Percentiles rank a stretch among this genome's conserved stretches.
These are phyloP conservation scores for Blastobasis lacticolella DNA, from an alignment of 2,888 invertebrate species.

Conservation along the genomic window DNA sequence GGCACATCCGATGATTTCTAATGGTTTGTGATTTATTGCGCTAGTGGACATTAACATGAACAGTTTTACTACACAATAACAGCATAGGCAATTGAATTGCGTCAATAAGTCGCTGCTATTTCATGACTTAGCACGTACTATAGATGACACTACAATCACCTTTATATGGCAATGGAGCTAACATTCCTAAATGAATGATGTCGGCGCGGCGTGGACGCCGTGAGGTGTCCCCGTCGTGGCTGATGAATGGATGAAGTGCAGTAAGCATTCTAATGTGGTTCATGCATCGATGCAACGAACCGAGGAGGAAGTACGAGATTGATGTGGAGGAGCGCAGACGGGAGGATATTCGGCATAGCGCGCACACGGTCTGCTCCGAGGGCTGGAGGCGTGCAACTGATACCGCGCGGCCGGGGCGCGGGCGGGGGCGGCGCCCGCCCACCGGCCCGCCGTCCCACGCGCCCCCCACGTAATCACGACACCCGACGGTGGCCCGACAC, in stretches of 20 bases:
- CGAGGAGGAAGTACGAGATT: constrained; percentile 57
- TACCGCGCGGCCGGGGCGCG: constrained; percentile 21
- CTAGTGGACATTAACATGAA: constrained; percentile 1
- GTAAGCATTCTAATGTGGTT: constrained; percentile 68
- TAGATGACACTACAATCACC: constrained; percentile 25
- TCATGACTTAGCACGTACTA: constrained; percentile 6
- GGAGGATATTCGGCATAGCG: constrained; percentile 57
- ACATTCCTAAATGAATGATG: constrained; percentile 20
- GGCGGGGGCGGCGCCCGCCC: constrained; percentile 23
- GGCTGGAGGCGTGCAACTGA: constrained; percentile 61
- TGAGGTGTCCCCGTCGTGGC: constrained; percentile 27
- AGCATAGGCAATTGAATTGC: constrained; percentile 10
- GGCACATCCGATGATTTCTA: background rate
- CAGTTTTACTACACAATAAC: constrained; percentile 2
- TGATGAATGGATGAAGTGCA: constrained; percentile 53
- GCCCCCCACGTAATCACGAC: constrained; percentile 39
- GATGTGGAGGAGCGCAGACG: constrained; percentile 61
- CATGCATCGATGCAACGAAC: constrained; percentile 72
- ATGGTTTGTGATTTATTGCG: background rate
- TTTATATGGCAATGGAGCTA: constrained; percentile 15
- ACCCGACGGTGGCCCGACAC: constrained; percentile 59
- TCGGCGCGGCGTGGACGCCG: constrained; percentile 22
- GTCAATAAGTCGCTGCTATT: background rate
- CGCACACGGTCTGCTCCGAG: constrained; percentile 53
- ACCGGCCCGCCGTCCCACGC: constrained; percentile 28